Percentiles rank a stretch among this genome's conserved stretches.
Conservation (phyloP, 2,888 invertebrate genomes). For the Drosophila quasianomalipes region DNA sequence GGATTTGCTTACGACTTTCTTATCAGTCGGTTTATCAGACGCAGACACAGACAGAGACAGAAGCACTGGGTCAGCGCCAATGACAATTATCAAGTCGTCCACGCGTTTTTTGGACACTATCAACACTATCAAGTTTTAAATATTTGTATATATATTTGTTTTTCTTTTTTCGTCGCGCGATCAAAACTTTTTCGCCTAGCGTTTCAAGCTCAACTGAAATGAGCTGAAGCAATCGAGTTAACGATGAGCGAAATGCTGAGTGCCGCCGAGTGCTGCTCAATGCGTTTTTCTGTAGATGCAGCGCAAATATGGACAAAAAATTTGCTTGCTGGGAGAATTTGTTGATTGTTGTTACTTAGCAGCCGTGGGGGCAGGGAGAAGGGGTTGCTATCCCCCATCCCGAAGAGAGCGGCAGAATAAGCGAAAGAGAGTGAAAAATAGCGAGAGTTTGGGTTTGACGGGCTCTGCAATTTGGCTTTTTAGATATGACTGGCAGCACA, state of each 20-base stretch:
- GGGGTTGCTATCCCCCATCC: not conserved
- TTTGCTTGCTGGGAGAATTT: constrained; percentile 63
- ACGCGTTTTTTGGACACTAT: not conserved
- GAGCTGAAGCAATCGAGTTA: constrained; percentile 31
- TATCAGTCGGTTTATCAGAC: constrained; percentile 38
- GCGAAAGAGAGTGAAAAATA: constrained; percentile 4
- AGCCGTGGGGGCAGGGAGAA: constrained; percentile 43
- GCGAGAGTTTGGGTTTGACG: constrained; percentile 24
- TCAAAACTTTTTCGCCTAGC: constrained; percentile 60
- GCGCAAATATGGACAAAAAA: constrained; percentile 8
- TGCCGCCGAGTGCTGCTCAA: not conserved
- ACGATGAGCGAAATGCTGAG: constrained; percentile 10
- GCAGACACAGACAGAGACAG: not conserved
- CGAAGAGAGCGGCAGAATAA: not conserved
- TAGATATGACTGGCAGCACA: not conserved
- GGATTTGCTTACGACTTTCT: constrained; percentile 17
- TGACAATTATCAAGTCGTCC: constrained; percentile 16
- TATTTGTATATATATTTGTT: not conserved
- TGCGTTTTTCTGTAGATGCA: constrained; percentile 40
- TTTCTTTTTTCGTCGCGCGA: constrained; percentile 14
- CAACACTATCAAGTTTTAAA: constrained; percentile 11
- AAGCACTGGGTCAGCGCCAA: constrained; percentile 21
- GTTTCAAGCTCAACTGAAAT: constrained; percentile 69
- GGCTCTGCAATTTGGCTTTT: constrained; percentile 28
- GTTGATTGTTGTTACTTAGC: constrained; percentile 83